A percentile compares a stretch with the other conserved stretches of the same genome.
Conservation (phyloP, 2,797 vertebrate species). For the Hypotaenidia philippensis region DNA sequence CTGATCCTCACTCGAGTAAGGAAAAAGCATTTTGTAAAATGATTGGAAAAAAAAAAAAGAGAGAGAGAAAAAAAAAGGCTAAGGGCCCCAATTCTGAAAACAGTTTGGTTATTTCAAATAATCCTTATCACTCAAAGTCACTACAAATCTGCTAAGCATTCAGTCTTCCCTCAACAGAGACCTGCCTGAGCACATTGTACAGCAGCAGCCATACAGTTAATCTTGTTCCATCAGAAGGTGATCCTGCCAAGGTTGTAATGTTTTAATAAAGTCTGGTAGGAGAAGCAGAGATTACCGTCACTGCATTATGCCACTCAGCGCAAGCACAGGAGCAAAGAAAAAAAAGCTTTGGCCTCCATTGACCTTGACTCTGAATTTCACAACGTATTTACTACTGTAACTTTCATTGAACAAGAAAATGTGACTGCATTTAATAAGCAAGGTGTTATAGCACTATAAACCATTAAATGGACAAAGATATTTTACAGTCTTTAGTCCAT, state of each 20-base stretch:
- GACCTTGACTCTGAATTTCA: conserved; percentile 64
- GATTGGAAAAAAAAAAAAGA: neutral
- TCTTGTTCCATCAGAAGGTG: conserved; percentile 59
- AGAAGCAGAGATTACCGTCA: conserved; percentile 23
- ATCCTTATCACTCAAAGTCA: conserved; percentile 65
- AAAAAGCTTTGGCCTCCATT: conserved; percentile 32
- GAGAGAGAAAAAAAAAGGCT: neutral
- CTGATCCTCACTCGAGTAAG: conserved; percentile 2
- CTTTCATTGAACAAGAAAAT: conserved; percentile 58
- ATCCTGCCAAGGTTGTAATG: conserved; percentile 62
- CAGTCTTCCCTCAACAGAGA: conserved; percentile 54
- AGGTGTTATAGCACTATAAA: conserved; percentile 64
- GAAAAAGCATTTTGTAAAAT: conserved; percentile 36
- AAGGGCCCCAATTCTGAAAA: neutral
- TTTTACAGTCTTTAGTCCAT: conserved; percentile 40
- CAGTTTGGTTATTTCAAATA: conserved; percentile 50
- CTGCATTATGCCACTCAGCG: neutral
- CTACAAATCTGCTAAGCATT: conserved; percentile 17
- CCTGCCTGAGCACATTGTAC: neutral
- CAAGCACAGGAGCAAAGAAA: neutral
- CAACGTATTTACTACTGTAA: conserved; percentile 47
- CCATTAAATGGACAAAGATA: conserved; percentile 54
- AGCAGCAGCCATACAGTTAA: conserved; percentile 53
- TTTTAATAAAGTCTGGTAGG: conserved; percentile 61
- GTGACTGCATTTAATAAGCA: conserved; percentile 64